Evolutionary conservation across 2,888 invertebrate species (phyloP), one percentile per base, ranked within the genome.

Genomic region (Microctonus hyperodae): DNA sequence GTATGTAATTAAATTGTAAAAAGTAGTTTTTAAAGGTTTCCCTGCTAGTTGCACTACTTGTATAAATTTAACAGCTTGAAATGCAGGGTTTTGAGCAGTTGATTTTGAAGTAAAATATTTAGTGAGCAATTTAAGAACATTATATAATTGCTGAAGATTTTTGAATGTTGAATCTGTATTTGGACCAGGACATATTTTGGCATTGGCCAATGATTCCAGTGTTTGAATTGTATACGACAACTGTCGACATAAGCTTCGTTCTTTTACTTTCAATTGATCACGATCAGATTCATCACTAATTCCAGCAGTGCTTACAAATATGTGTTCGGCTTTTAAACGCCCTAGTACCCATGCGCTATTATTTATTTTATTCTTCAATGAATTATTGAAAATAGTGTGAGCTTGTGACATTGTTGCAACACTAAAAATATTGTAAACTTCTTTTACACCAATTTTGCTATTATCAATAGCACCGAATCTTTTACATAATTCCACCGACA

Each of bases 51-150:
- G 74, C n/a, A 81, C 71, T 7, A 80, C 72, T 65, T 76, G 76
- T 35, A 77, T 72, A 64, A 80, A 81, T 65, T 85, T 86, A 16
- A 87, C 86, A 48, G 84, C 80, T 77, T 87, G 86, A 74, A 88
- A 88, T 0, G 85, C 85, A 50, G 84, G 81, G 77, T 86, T 85
- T 10, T 82, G 78, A 67, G 82, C 81, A 0, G 85, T 82, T 11
- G 87, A 87, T 69, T 87, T 85, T 9, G 76, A 75, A 20, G 85
- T 79, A 72, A 90, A 90, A 81, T 90, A 89, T 77, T 88, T 90
- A 0, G 89, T 86, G 31, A 90, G 79, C 62, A 85, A 85, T 64
- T 85, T 87, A 5, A 90, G 77, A 56, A 87, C 85, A 16, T 82
- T 85, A 76, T 87, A 91, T 40, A 88, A 82, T 64, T 85, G 85